phyloP scores from a whole-genome alignment of 2,797 vertebrate genomes.

The Garrulus glandarius region DNA sequence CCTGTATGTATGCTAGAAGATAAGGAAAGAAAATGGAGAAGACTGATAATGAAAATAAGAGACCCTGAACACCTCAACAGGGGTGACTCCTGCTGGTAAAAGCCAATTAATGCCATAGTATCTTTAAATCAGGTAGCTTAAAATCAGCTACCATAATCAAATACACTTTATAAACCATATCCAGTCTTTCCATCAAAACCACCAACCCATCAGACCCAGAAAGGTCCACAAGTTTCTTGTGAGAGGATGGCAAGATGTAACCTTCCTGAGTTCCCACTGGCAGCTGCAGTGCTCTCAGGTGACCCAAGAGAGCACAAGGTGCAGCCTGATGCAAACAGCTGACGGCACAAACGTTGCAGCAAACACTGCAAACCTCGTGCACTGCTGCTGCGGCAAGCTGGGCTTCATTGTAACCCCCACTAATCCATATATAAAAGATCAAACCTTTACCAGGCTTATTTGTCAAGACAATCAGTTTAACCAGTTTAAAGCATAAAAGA shows the following conservation, averaged over 20 bases:
- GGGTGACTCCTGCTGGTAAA: conserved; percentile 3
- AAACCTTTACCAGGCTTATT: not conserved
- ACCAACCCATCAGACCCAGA: not conserved
- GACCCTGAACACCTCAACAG: not conserved
- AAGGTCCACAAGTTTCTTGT: not conserved
- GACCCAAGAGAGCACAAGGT: not conserved
- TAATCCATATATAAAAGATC: not conserved
- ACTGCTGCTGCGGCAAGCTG: not conserved
- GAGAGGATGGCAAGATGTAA: not conserved
- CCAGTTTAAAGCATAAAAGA: not conserved
- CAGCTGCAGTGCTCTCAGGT: not conserved
- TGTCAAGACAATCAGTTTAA: not conserved
- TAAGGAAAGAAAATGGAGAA: not conserved
- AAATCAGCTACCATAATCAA: not conserved
- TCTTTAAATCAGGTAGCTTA: conserved; percentile 27
- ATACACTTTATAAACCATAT: not conserved
- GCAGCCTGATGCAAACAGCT: not conserved
- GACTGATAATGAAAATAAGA: not conserved
- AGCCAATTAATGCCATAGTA: conserved; percentile 1
- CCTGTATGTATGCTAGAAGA: not conserved
- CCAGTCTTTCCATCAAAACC: not conserved
- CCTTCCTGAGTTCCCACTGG: not conserved
- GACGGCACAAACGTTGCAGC: not conserved
- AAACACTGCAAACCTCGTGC: not conserved
- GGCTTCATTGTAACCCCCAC: not conserved